These are phyloP conservation scores for Drosophila pruinosa DNA, from an alignment of 1,140 invertebrate species.

Conservation along the genomic window DNA sequence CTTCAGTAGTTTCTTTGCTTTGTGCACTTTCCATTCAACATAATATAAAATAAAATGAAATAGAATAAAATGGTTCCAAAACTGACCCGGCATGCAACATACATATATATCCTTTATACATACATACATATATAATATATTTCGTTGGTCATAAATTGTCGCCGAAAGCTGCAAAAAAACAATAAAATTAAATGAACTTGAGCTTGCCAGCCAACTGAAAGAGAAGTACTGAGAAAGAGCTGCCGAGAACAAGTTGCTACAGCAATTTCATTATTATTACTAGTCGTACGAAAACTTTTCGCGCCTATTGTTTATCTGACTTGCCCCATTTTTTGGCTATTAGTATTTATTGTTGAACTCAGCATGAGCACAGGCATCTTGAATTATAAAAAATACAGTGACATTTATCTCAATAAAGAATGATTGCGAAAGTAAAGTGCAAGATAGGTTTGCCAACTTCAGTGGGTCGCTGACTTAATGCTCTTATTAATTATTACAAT, in stretches of 20 bases:
- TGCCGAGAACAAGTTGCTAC: constrained; percentile 15
- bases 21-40: constrained; percentile 56
- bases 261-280: constrained; percentile 77
- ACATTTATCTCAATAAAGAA: constrained; percentile 31
- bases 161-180: constrained; percentile 66
- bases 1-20: constrained; percentile 36
- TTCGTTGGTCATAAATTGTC: constrained; percentile 68
- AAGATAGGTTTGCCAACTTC: neutral
- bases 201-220: constrained; percentile 25
- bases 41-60: constrained; percentile 53
- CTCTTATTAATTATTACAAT: no score
- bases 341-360: constrained; percentile 59
- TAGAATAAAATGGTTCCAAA: constrained; percentile 55
- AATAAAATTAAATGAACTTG: constrained; percentile 81
- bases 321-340: constrained; percentile 50
- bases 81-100: constrained; percentile 10
- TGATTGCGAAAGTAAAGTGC: neutral
- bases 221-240: neutral
- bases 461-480: neutral
- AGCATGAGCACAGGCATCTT: constrained; percentile 24
- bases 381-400: constrained; percentile 51
- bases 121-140: constrained; percentile 51
- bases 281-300: constrained; percentile 53
- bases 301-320: constrained; percentile 63
- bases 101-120: constrained; percentile 18